Conservation (phyloP, 2,113 vertebrate genomes). For the Alethe diademata region DNA sequence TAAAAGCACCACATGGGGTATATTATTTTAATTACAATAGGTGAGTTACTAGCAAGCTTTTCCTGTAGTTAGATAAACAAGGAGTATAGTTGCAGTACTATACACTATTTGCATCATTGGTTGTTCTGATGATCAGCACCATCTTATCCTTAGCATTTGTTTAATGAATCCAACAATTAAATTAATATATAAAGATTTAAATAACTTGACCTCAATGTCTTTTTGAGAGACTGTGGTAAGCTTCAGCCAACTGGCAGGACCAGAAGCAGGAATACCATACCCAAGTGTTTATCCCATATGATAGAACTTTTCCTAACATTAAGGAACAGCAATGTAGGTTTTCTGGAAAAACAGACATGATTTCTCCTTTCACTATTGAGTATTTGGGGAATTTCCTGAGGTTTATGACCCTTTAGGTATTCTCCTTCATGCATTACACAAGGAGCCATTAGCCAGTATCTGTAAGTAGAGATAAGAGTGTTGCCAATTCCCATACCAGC, state of each 20-base stretch:
- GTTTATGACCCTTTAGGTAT: not conserved
- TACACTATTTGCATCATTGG: not conserved
- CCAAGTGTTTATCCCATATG: not conserved
- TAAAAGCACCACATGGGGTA: not conserved
- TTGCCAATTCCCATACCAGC: not conserved
- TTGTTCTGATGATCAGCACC: not conserved
- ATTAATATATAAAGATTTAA: not conserved
- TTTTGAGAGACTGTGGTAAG: not conserved
- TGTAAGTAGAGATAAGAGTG: not conserved
- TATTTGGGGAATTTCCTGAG: not conserved
- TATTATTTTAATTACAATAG: not conserved
- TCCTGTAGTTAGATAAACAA: not conserved
- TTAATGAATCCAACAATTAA: not conserved
- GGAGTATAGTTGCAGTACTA: not conserved
- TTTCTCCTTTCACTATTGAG: not conserved
- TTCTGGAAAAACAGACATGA: not conserved
- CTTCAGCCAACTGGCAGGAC: not conserved
- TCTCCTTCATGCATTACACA: not conserved
- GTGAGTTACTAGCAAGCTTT: not conserved
- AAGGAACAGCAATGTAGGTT: not conserved
- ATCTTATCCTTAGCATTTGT: not conserved
- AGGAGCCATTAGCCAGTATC: not conserved
- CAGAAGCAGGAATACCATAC: not conserved
- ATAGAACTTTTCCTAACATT: not conserved
- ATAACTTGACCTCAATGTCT: not conserved